A percentile compares a stretch with the other conserved stretches of the same genome.
phyloP scores from a whole-genome alignment of 2,113 vertebrate genomes.

The Philantomba maxwellii region DNA sequence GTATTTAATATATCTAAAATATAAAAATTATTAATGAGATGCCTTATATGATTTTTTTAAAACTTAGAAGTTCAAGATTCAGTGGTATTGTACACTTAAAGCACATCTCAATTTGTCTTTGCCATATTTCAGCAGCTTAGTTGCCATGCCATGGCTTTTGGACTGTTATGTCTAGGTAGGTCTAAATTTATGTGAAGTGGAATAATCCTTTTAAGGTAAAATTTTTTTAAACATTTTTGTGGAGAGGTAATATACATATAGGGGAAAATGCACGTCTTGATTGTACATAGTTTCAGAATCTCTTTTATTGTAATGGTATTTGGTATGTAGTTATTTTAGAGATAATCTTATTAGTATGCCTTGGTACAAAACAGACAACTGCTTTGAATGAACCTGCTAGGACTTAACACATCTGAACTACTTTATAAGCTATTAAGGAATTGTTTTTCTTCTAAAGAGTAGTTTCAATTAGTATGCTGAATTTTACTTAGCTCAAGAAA shows the following conservation, averaged over 20 bases:
- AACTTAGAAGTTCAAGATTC: neutral
- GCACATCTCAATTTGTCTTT: neutral
- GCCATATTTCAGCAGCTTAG: neutral
- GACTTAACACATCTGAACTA: neutral
- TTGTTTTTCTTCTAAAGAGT: neutral
- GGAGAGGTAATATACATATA: neutral
- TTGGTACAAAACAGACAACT: neutral
- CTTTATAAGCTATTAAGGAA: neutral
- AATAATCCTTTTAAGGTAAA: neutral
- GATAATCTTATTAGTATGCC: neutral
- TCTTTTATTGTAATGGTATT: neutral
- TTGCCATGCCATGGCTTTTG: neutral
- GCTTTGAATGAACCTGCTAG: neutral
- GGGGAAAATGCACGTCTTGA: neutral
- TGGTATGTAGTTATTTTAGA: constrained; percentile 22
- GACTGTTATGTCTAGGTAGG: neutral
- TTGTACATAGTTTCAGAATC: neutral
- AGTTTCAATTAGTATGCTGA: neutral
- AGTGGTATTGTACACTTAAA: neutral
- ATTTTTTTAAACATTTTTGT: neutral
- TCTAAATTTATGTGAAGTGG: neutral
- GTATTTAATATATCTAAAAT: neutral
- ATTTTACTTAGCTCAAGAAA: neutral
- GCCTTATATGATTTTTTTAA: neutral
- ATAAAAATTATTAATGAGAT: neutral